Conservation (phyloP, 2,797 vertebrate genomes). For the Poeciliopsis presidionis region DNA sequence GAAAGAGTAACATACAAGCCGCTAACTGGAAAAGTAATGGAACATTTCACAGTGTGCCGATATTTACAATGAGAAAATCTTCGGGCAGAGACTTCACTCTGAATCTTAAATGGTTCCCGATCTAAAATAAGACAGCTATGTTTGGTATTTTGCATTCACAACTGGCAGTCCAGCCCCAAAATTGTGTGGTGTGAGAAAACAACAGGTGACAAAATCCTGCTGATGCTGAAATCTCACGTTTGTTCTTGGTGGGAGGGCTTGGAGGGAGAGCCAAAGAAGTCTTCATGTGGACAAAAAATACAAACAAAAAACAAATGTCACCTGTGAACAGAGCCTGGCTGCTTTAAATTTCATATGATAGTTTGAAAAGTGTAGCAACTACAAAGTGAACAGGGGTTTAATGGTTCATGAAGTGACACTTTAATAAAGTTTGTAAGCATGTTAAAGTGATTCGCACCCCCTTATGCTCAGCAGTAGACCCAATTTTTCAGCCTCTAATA, state of each 20-base stretch:
- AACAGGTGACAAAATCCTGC: slow-evolving; percentile 70
- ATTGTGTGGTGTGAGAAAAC: slow-evolving; percentile 58
- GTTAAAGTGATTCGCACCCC: background rate
- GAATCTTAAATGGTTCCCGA: slow-evolving; percentile 13
- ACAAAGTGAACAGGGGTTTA: background rate
- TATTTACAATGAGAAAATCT: slow-evolving; percentile 60
- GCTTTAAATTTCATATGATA: background rate
- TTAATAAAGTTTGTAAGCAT: background rate
- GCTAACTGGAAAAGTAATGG: slow-evolving; percentile 73
- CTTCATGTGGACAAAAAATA: background rate
- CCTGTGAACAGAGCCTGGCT: background rate
- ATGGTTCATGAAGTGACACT: background rate
- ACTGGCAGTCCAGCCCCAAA: slow-evolving; percentile 41
- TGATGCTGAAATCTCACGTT: slow-evolving; percentile 66
- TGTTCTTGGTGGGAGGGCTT: slow-evolving; percentile 31
- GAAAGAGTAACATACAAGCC: slow-evolving; percentile 74
- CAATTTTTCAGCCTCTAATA: background rate
- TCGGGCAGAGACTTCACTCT: slow-evolving; percentile 36
- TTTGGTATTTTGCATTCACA: slow-evolving; percentile 33
- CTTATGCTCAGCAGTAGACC: background rate
- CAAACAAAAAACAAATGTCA: background rate
- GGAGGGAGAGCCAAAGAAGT: slow-evolving; percentile 9
- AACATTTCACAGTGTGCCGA: slow-evolving; percentile 61
- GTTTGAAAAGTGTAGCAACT: background rate
- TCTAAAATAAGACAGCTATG: slow-evolving; percentile 1